A percentile compares a stretch with the other conserved stretches of the same genome.
These are phyloP conservation scores for Athalia rosae DNA, from an alignment of 2,888 invertebrate genomes.

Conservation along the genomic window DNA sequence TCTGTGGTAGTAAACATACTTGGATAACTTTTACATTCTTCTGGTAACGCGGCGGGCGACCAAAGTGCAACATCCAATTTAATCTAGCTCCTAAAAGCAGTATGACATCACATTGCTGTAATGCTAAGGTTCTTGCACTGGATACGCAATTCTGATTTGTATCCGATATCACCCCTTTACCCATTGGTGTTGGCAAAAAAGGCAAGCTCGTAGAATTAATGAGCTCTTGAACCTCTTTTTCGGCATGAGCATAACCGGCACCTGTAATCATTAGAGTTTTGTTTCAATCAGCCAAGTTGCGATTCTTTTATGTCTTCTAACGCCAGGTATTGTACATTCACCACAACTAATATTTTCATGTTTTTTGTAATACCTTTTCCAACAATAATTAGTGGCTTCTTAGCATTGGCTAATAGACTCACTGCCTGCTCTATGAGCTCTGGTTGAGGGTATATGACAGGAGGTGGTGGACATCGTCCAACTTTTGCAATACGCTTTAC, in stretches of 20 bases:
- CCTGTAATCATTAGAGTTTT: conserved; percentile 75
- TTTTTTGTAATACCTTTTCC: conserved; percentile 81
- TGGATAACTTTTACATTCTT: conserved; percentile 92
- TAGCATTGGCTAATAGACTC: conserved; percentile 80
- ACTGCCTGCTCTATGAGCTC: conserved; percentile 82
- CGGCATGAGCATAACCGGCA: conserved; percentile 88
- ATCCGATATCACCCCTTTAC: conserved; percentile 87
- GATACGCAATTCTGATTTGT: conserved; percentile 84
- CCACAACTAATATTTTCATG: background rate
- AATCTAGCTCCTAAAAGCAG: conserved; percentile 92
- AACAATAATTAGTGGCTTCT: conserved; percentile 90
- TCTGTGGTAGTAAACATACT: conserved; percentile 72
- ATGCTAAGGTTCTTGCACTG: conserved; percentile 89
- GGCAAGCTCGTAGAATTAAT: conserved; percentile 86
- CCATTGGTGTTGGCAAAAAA: conserved; percentile 97
- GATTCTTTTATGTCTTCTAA: too few species aligned
- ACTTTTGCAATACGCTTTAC: conserved; percentile 64
- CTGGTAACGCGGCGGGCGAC: conserved; percentile 88
- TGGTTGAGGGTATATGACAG: conserved; percentile 82
- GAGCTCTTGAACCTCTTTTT: conserved; percentile 81
- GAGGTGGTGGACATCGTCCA: conserved; percentile 76
- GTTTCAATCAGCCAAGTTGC: background rate
- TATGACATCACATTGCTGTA: conserved; percentile 92
- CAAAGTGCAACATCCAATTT: conserved; percentile 99
- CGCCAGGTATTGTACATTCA: too few species aligned